phyloP scores from a whole-genome alignment of 1,140 invertebrate species.

The Rhopalosiphum maidis region DNA sequence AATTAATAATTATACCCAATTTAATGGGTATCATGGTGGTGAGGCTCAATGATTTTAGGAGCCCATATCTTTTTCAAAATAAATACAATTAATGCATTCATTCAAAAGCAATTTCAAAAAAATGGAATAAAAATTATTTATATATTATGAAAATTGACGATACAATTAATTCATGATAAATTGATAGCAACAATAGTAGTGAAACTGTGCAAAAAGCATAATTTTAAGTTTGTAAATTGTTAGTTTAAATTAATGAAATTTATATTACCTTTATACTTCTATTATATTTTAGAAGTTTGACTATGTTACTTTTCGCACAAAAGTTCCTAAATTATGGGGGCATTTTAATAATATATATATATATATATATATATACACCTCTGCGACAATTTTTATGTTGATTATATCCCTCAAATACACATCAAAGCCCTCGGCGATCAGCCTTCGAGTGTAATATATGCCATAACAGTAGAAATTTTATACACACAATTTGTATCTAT shows the following conservation, averaged over 20 bases:
- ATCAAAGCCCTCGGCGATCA: neutral
- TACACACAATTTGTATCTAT: neutral
- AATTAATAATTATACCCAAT: too few relatives aligned
- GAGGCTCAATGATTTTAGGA: too few relatives aligned
- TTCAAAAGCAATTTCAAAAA: too few relatives aligned
- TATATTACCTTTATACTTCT: neutral
- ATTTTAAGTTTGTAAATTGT: too few relatives aligned
- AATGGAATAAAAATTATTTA: too few relatives aligned
- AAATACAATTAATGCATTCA: too few relatives aligned
- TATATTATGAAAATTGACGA: too few relatives aligned
- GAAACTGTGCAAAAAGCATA: neutral
- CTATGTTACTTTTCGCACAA: neutral
- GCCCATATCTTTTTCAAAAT: too few relatives aligned
- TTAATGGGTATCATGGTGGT: too few relatives aligned
- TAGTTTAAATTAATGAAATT: neutral
- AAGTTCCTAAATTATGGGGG: neutral
- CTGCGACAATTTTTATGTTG: neutral
- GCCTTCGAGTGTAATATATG: conserved; percentile 1
- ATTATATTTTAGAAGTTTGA: neutral
- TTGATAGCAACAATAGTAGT: too few relatives aligned
- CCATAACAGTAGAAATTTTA: conserved; percentile 21
- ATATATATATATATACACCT: neutral
- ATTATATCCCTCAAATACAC: neutral
- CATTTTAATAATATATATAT: neutral
- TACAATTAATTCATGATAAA: too few relatives aligned